Evolutionary conservation across 2,888 invertebrate species (phyloP), one percentile per base, ranked within the genome.

Genomic region (Mimachlamys varia): DNA sequence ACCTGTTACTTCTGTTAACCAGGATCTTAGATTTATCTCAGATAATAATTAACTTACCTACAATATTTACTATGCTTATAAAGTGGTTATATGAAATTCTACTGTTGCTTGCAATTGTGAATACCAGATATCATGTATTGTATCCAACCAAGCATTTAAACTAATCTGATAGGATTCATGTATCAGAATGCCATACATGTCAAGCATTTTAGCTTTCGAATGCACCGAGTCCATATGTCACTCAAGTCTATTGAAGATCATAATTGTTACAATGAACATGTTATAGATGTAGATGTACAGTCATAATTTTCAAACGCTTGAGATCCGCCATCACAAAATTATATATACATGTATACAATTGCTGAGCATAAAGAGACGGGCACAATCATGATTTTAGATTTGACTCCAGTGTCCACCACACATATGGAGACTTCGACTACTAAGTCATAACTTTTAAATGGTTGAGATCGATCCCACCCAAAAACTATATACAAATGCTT

Each of bases 11-110:
- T 44, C n/a, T 88, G 53, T 88, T n/a, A 1, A 10, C 38, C 12
- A 44, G 50, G 50, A 22, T 50, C 53, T 53, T 10, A 15, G 50
- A 88, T 12, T 27, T 27, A 33, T 49, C 19, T n/a, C 1, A 44
- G 88, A 88, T 88, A 88, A 50, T 53, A 50, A 88, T 88, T 49
- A 50, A 50, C 44, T 88, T 88, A 88, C 49, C 88, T 88, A 88
- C 44, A 27, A 44, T 50, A 50, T 88, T 88, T 37, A 49, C 49
- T 19, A 44, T 44, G 53, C 53, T 88, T 88, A 88, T 15, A 88
- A 10, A n/a, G n/a, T 88, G 44, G 44, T 88, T 22, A 88, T 38
- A 88, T 37, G 53, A n/a, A 50, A 88, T 88, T 88, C 88, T 50
- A 50, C 27, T 10, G 49, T 49, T 88, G 13, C 49, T 22, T n/a